Evolutionary conservation across 2,113 vertebrate species (phyloP).

Genomic region (Corydoras sp.): DNA sequence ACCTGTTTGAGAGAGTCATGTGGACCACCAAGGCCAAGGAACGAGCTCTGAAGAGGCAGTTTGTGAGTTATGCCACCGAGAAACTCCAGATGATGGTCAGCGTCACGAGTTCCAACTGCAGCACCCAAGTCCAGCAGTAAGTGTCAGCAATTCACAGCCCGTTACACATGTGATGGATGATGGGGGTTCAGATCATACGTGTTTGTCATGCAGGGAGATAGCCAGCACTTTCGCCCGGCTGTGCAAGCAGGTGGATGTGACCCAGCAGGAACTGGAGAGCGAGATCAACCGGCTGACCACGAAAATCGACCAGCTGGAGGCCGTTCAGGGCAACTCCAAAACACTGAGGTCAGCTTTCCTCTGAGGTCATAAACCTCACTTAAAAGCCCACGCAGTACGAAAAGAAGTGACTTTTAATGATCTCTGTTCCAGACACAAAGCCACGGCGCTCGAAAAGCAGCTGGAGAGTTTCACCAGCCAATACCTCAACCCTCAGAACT

Average conservation of each 20-base stretch:
- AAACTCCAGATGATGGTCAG: constrained; percentile 90
- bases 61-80: constrained; percentile 89
- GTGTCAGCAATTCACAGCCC: constrained; percentile 45
- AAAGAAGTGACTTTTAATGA: not conserved
- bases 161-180: not conserved
- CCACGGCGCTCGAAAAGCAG: constrained; percentile 79
- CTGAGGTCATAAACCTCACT: not conserved
- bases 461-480: constrained; percentile 81
- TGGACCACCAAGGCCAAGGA: constrained; percentile 94
- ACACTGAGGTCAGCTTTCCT: constrained; percentile 71
- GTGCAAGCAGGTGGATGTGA: constrained; percentile 90
- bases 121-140: constrained; percentile 95
- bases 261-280: constrained; percentile 77
- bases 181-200: not conserved
- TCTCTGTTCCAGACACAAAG: constrained; percentile 80
- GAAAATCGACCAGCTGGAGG: constrained; percentile 82
- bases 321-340: constrained; percentile 79
- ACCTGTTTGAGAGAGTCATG: constrained; percentile 83
- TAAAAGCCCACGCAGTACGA: not conserved
- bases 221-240: constrained; percentile 87
- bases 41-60: constrained; percentile 86
- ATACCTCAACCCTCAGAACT: constrained; percentile 74
- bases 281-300: constrained; percentile 78
- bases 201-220: constrained; percentile 79
- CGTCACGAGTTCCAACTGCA: constrained; percentile 91